phyloP scores from a whole-genome alignment of 1,140 invertebrate genomes.

The Bactericera cockerelli region DNA sequence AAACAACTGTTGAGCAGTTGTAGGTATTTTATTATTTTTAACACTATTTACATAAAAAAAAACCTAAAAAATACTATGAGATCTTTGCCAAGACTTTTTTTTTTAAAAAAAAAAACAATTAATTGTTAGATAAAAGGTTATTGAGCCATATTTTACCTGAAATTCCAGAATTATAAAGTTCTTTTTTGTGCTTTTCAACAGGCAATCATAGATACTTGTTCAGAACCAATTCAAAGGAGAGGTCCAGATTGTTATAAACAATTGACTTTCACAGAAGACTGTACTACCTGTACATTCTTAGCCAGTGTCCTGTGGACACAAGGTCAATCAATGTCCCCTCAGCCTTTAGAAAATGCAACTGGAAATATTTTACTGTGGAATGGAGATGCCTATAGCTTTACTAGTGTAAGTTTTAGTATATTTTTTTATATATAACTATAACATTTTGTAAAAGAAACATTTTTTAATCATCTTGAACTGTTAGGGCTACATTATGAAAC shows the following conservation, averaged over 20 bases:
- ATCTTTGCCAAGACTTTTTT: too few species aligned
- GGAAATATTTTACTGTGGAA: slow-evolving; percentile 58
- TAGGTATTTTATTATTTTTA: too few species aligned
- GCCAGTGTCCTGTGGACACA: slow-evolving; percentile 20
- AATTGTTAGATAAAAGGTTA: too few species aligned
- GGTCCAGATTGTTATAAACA: slow-evolving; percentile 13
- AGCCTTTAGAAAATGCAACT: slow-evolving; percentile 26
- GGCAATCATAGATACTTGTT: background rate
- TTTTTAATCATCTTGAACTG: too few species aligned
- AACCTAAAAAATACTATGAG: too few species aligned
- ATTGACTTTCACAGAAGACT: background rate
- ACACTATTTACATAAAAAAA: too few species aligned
- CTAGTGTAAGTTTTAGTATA: slow-evolving; percentile 23
- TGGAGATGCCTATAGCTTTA: slow-evolving; percentile 56
- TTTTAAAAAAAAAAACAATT: too few species aligned
- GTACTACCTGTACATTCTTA: background rate
- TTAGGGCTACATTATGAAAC: too few species aligned
- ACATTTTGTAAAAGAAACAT: background rate
- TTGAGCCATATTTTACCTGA: too few species aligned
- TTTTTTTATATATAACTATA: background rate
- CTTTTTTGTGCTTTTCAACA: too few species aligned
- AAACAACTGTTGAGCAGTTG: too few species aligned
- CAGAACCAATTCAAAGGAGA: slow-evolving; percentile 13
- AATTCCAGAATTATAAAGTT: too few species aligned
- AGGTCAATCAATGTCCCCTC: slow-evolving; percentile 15